phyloP scores from a whole-genome alignment of 92 coral and sea anemone genomes.

The Muricea muricata region DNA sequence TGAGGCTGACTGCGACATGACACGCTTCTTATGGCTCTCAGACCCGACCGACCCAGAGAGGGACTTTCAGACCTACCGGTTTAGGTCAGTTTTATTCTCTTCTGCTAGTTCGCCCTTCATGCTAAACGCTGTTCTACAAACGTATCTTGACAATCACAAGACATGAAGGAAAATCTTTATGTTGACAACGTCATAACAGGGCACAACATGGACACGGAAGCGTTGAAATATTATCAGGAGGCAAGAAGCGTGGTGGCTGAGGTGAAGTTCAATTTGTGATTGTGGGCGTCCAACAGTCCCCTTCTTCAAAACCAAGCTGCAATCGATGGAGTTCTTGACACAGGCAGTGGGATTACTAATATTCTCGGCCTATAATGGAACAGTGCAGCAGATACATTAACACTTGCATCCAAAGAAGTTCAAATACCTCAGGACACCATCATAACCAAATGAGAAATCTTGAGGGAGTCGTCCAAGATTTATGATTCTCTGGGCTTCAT shows the following conservation, averaged over 20 bases:
- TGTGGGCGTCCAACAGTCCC: slow-evolving; percentile 62
- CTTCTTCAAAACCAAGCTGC: slow-evolving; percentile 32
- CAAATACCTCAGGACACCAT: background rate
- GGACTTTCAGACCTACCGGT: slow-evolving; percentile 39
- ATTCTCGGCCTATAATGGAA: slow-evolving; percentile 21
- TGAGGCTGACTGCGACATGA: slow-evolving; percentile 59
- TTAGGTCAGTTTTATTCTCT: slow-evolving; percentile 54
- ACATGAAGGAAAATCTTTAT: too few relatives aligned
- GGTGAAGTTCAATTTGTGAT: slow-evolving; percentile 58
- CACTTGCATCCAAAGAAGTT: background rate
- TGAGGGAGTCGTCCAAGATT: slow-evolving; percentile 52
- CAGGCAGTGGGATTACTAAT: background rate
- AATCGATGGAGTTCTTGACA: slow-evolving; percentile 45
- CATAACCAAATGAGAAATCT: slow-evolving; percentile 41
- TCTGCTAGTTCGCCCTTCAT: slow-evolving; percentile 61
- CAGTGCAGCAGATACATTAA: slow-evolving; percentile 43
- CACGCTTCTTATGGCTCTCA: slow-evolving; percentile 58
- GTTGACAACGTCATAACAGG: slow-evolving; percentile 60
- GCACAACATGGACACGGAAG: slow-evolving; percentile 29
- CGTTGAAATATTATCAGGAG: slow-evolving; percentile 37
- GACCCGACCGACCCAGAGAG: slow-evolving; percentile 52
- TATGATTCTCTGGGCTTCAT: slow-evolving; percentile 38
- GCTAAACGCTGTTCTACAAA: slow-evolving; percentile 41
- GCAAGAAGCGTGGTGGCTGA: slow-evolving; percentile 47
- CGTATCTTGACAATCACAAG: slow-evolving; percentile 39